Evolutionary conservation across 2,113 vertebrate species (phyloP), one percentile per base, ranked within the genome.

Genomic region (Grallaria varia): DNA sequence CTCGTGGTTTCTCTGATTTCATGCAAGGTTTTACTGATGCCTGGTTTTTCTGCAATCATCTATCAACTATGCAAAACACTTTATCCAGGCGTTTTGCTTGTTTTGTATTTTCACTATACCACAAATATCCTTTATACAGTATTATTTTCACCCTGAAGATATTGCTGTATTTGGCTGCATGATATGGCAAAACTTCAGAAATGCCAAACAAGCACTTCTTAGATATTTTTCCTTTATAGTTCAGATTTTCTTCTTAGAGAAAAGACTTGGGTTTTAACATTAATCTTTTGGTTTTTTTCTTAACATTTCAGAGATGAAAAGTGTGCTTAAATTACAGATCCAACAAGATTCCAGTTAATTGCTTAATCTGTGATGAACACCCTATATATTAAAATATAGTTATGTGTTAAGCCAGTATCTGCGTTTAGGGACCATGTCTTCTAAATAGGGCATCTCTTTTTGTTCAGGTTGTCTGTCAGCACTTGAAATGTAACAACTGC

Each of bases 1-100:
- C 21, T 91, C 7, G 30, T 74, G 49, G 74, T 55, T 95, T 92
- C 56, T 93, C 59, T 81, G 55, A 73, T 96, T 90, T 94, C 83
- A 90, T 1, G 3, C 40, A 78, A 68, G 28, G 16, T 81, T 75
- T 92, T 91, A 68, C n/a, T 78, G 73, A 84, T 5, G 22, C 23
- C 28, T 75, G 1, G 1, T 14, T 17, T 72, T 69, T 89, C 75
- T 87, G 23, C 44, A 55, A 20, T 52, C 39, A 47, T 91, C 55
- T 83, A 45, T 83, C 84, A 87, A 44, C 52, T 91, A 55, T 53
- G 49, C 40, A 73, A 95, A 95, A 39, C n/a, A n/a, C n/a, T 92
- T 91, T 47, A 80, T 52, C 42, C 60, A 49, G 45, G 14, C 20
- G 1, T 92, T 87, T 94, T 74, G 7, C 42, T 87, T 93, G 14